Base-by-base conservation (phyloP, 2,113 vertebrate genomes). In the Paraplagusia blochii region DNA sequence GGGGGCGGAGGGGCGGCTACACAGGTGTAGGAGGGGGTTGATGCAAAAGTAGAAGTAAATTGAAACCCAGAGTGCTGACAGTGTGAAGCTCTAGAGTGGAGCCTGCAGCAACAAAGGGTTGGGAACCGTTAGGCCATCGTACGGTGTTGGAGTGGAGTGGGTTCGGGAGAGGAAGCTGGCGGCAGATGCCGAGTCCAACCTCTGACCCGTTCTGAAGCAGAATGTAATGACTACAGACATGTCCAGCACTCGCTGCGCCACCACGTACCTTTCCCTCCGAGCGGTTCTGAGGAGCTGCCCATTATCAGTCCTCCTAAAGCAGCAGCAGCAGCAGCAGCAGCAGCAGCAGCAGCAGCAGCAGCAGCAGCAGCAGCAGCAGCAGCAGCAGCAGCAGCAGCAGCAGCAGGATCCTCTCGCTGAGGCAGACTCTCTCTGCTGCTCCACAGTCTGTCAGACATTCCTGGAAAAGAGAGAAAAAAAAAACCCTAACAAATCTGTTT, bases 161-260 rank as follows among this genome's bases (percentile, higher is more conserved):
- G 36, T 54, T 45, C 66, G 39, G 70, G 33, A 6, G 56, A 62
- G 60, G 44, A 64, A 39, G 59, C 59, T 44, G 58, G 17, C 16
- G 1, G 54, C 58, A 53, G 72, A 63, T 47, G 29, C 44, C 74
- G 61, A 15, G 13, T 10, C 60, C 64, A 77, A 86, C 82, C 79
- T 38, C 44, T 80, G 79, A 79, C 77, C 78, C 55, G 18, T 38
- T 43, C 54, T 53, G 54, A 54, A 65, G 64, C 55, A 34, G 60
- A 78, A 69, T 52, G 70, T 83, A 84, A 86, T 82, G 61, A 61
- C 58, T 63, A 58, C 50, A 16, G 80, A 84, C 82, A 46, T 64
- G 74, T 67, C 60, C 69, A 73, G 74, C 60, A 44, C 68, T 81
- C 67, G 65, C 58, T 66, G 57, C 69, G 70, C 61, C 71, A 67